A percentile compares a stretch with the other conserved stretches of the same genome.
These are phyloP conservation scores for Harpagifer antarcticus DNA, from an alignment of 2,797 vertebrate species.

Conservation along the genomic window DNA sequence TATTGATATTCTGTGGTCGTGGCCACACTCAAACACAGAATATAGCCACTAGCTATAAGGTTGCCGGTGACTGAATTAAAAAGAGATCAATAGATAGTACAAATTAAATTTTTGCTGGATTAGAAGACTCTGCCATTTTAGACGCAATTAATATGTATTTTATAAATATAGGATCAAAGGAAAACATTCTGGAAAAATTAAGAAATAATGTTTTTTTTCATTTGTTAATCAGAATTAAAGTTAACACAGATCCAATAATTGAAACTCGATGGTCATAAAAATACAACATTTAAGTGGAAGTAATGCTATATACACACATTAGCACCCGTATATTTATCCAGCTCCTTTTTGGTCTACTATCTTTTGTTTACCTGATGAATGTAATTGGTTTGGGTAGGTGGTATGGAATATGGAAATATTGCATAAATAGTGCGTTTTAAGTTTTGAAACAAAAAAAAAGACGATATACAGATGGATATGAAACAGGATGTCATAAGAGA, in stretches of 20 bases:
- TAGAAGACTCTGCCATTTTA: background rate
- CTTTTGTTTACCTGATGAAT: background rate
- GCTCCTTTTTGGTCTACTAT: background rate
- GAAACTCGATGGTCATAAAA: background rate
- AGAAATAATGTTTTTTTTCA: too few relatives aligned
- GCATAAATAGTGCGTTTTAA: background rate
- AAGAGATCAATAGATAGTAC: background rate
- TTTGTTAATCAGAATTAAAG: too few relatives aligned
- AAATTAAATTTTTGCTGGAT: background rate
- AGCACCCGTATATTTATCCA: background rate
- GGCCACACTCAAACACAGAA: too few relatives aligned
- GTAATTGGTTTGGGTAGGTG: background rate
- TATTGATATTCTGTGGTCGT: background rate
- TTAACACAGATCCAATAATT: too few relatives aligned
- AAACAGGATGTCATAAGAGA: slow-evolving; percentile 19
- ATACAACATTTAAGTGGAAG: background rate
- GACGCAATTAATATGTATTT: background rate
- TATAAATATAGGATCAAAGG: background rate
- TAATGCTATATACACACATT: too few relatives aligned
- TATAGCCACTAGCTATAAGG: too few relatives aligned
- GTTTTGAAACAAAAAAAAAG: background rate
- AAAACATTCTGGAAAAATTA: too few relatives aligned
- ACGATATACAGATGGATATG: slow-evolving; percentile 23
- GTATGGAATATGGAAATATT: background rate
- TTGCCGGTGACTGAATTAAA: background rate